phyloP scores from a whole-genome alignment of 2,113 vertebrate genomes.

The Grus americana region DNA sequence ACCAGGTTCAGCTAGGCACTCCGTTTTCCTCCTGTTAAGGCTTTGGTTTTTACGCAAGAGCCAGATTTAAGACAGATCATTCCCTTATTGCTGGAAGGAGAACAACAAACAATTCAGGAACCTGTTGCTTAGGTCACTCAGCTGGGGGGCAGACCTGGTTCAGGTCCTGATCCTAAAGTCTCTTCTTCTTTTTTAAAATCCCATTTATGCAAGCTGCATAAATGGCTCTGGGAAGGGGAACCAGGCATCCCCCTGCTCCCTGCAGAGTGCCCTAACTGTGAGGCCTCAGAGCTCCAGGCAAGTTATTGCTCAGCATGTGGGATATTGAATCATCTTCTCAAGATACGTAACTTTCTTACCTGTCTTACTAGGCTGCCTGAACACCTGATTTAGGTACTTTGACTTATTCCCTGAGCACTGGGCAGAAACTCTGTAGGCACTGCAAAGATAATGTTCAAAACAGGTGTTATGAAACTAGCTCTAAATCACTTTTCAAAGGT shows the following conservation, averaged over 20 bases:
- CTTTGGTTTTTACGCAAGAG: background rate
- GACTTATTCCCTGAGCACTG: background rate
- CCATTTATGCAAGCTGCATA: background rate
- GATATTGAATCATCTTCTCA: background rate
- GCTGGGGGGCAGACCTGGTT: background rate
- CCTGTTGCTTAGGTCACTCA: background rate
- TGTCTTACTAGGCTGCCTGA: background rate
- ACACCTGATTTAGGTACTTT: background rate
- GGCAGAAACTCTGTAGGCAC: background rate
- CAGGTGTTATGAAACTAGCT: background rate
- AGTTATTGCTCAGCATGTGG: background rate
- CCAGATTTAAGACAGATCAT: background rate
- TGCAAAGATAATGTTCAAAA: background rate
- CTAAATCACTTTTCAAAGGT: slow-evolving; percentile 1
- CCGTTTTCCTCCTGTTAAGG: background rate
- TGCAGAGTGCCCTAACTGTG: background rate
- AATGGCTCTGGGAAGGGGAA: background rate
- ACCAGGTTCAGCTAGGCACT: background rate
- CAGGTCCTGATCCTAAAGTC: background rate
- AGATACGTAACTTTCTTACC: background rate
- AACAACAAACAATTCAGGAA: background rate
- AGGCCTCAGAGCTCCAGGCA: background rate
- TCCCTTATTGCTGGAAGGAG: background rate
- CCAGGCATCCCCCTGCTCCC: background rate
- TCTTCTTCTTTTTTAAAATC: background rate